Conservation (phyloP, 2,888 invertebrate species). For the Sturmia bella region DNA sequence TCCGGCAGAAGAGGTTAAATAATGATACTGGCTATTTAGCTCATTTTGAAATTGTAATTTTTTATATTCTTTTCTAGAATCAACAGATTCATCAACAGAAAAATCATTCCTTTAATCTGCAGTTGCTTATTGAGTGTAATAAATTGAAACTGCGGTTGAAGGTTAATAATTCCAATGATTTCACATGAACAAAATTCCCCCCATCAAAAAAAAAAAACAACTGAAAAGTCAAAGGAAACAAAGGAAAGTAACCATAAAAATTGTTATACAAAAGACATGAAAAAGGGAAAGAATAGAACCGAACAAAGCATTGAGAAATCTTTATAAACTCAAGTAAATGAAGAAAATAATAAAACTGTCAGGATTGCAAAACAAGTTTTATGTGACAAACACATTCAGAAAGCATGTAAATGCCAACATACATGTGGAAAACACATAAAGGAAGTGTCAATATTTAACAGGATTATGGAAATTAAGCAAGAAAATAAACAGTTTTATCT, state of each 20-base stretch:
- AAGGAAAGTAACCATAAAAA: constrained; percentile 35
- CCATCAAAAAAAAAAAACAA: background rate
- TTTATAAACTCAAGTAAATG: constrained; percentile 18
- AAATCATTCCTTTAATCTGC: constrained; percentile 22
- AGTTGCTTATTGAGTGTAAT: constrained; percentile 71
- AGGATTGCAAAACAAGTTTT: constrained; percentile 10
- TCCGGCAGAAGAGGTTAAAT: no score
- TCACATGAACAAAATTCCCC: background rate
- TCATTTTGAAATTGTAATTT: no score
- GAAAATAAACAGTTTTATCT: background rate
- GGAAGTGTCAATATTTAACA: constrained; percentile 53
- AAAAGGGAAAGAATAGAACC: constrained; percentile 10
- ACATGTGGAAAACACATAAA: constrained; percentile 9
- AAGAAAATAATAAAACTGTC: constrained; percentile 8
- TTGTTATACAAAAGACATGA: constrained; percentile 28
- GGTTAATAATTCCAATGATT: constrained; percentile 78
- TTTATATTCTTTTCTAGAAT: no score
- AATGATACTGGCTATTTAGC: no score
- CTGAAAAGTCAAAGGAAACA: constrained; percentile 17
- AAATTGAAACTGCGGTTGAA: constrained; percentile 80
- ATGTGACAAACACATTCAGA: constrained; percentile 12
- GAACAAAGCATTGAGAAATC: constrained; percentile 14
- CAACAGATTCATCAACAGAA: no score
- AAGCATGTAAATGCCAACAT: background rate
- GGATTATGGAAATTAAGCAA: constrained; percentile 23